Percentiles rank a stretch among this genome's conserved stretches.
Evolutionary conservation across 2,888 invertebrate genomes (phyloP).

Genomic region (Polydrusus tereticollis): DNA sequence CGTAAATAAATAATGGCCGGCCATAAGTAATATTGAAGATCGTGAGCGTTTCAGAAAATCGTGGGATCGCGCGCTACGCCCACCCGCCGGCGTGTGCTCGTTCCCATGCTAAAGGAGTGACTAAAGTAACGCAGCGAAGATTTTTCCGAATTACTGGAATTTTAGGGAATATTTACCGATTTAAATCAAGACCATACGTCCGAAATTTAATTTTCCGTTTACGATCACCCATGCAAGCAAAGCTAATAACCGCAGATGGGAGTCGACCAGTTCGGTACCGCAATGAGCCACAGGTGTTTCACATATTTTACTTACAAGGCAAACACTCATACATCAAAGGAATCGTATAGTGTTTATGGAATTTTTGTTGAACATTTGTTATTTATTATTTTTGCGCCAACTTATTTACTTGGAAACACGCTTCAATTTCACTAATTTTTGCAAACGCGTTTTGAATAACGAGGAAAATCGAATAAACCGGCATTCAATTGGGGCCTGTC

Average conservation of each 20-base stretch:
- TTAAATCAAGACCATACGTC: no score
- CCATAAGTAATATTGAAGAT: constrained; percentile 39
- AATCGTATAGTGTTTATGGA: no score
- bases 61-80: constrained; percentile 44
- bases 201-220: not conserved
- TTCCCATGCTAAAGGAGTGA: constrained; percentile 42
- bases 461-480: constrained; percentile 27
- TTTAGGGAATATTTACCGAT: not conserved
- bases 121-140: constrained; percentile 43
- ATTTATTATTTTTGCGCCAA: not conserved
- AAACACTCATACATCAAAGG: no score
- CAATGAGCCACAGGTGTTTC: no score
- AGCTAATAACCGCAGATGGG: no score
- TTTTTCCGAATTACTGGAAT: constrained; percentile 26
- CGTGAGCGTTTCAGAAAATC: constrained; percentile 48
- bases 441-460: not conserved
- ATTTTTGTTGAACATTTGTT: not conserved
- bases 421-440: not conserved
- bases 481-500: constrained; percentile 33
- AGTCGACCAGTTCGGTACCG: no score
- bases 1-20: constrained; percentile 41
- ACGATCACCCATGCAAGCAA: not conserved
- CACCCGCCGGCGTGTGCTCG: constrained; percentile 47
- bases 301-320: no score
- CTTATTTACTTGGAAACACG: not conserved